phyloP scores from a whole-genome alignment of 2,797 vertebrate genomes.

The Petrocephalus sullivani region DNA sequence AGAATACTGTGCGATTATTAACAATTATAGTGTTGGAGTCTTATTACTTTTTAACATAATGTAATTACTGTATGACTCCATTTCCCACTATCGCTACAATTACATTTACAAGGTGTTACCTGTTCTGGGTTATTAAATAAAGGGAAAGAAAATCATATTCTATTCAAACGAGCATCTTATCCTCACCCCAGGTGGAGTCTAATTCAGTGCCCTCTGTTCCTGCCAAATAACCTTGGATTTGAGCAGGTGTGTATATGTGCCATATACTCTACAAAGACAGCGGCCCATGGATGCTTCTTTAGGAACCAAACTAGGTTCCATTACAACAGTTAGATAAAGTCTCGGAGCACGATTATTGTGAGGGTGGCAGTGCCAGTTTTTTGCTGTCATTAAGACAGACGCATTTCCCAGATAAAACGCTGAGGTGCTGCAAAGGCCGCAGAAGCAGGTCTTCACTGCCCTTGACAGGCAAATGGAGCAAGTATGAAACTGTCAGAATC shows the following conservation, averaged over 20 bases:
- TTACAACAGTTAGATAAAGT: conserved; percentile 23
- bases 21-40: background rate
- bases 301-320: background rate
- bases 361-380: conserved; percentile 45
- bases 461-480: background rate
- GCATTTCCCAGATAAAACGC: conserved; percentile 52
- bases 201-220: background rate
- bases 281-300: background rate
- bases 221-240: background rate
- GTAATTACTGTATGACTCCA: background rate
- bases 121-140: conserved; percentile 1
- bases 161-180: background rate
- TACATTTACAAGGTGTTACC: background rate
- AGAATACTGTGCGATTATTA: background rate
- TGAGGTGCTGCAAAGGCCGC: conserved; percentile 29
- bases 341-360: conserved; percentile 58
- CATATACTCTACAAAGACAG: background rate
- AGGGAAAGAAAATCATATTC: background rate
- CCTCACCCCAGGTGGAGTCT: background rate
- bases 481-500: background rate
- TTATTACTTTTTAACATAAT: background rate
- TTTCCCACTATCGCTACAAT: background rate
- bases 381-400: conserved; percentile 35
- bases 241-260: background rate
- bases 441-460: background rate